Percentiles rank a stretch among this genome's conserved stretches.
phyloP scores from a whole-genome alignment of 2,797 vertebrate species.

The Naso thynnoides region DNA sequence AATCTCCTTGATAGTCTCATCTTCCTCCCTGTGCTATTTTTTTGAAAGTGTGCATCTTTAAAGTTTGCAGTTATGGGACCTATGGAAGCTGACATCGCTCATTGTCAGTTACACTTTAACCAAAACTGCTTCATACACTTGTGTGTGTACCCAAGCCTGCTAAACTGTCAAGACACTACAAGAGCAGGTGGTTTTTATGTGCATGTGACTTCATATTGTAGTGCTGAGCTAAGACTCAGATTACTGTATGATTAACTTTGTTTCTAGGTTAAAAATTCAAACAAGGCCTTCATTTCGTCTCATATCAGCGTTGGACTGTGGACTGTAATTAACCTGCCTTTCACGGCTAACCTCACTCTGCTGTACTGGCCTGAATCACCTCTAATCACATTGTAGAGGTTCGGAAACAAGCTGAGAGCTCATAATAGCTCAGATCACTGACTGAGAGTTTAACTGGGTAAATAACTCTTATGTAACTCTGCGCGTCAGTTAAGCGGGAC shows the following conservation, averaged over 20 bases:
- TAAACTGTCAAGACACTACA: conserved; percentile 15
- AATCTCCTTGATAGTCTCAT: not conserved
- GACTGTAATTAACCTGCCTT: conserved; percentile 20
- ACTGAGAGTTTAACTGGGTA: conserved; percentile 6
- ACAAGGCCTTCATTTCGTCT: conserved; percentile 19
- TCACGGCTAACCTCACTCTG: conserved; percentile 19
- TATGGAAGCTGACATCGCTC: conserved; percentile 35
- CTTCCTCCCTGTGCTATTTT: not conserved
- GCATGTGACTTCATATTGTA: conserved; percentile 22
- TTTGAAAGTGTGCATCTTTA: not conserved
- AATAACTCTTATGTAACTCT: conserved; percentile 36
- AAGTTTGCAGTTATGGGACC: not conserved
- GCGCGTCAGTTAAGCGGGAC: conserved; percentile 12
- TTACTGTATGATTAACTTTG: conserved; percentile 18
- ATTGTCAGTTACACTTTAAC: conserved; percentile 55
- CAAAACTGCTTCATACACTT: not conserved
- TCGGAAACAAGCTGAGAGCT: conserved; percentile 10
- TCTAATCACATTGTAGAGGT: conserved; percentile 18
- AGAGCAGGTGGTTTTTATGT: conserved; percentile 6
- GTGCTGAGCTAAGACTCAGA: conserved; percentile 32
- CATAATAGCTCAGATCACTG: conserved; percentile 4
- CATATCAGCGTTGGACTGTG: conserved; percentile 53
- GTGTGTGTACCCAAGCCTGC: conserved; percentile 7
- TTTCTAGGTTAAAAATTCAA: conserved; percentile 37
- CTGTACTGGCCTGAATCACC: not conserved